phyloP scores from a whole-genome alignment of 2,113 vertebrate genomes.

The Microcebus lehilahytsara region DNA sequence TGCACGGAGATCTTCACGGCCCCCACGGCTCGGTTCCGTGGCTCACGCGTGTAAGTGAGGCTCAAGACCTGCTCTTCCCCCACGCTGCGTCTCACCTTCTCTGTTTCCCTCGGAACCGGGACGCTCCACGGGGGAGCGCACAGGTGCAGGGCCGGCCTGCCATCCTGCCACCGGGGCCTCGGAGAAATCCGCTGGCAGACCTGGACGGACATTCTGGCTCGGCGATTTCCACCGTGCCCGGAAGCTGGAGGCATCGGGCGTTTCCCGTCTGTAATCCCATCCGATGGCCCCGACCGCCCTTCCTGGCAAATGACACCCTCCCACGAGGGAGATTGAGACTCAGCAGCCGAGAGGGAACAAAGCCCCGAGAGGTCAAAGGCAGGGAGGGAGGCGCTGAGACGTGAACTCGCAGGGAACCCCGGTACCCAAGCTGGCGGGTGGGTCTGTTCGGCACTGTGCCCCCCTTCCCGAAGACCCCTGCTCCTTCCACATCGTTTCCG shows the following conservation, averaged over 20 bases:
- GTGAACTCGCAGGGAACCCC: fast-evolving
- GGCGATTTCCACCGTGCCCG: fast-evolving
- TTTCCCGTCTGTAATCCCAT: fast-evolving
- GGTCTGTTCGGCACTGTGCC: fast-evolving
- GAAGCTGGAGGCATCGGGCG: fast-evolving
- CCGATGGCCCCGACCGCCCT: background rate
- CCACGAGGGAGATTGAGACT: background rate
- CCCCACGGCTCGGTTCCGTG: fast-evolving
- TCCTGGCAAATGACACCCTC: background rate
- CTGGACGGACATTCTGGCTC: fast-evolving
- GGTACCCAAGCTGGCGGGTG: fast-evolving
- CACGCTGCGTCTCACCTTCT: fast-evolving
- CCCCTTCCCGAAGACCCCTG: background rate
- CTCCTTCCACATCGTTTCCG: background rate
- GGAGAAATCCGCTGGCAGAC: background rate
- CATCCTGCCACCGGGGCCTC: fast-evolving
- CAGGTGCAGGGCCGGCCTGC: background rate
- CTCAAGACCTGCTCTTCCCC: background rate
- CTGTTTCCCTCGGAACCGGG: background rate
- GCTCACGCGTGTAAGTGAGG: fast-evolving
- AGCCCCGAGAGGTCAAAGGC: background rate
- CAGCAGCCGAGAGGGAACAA: background rate
- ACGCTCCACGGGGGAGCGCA: background rate
- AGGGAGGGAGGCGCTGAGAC: fast-evolving
- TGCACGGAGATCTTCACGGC: fast-evolving